Evolutionary conservation across 92 coral and sea anemone species (phyloP).

Genomic region (Siderastrea radians): DNA sequence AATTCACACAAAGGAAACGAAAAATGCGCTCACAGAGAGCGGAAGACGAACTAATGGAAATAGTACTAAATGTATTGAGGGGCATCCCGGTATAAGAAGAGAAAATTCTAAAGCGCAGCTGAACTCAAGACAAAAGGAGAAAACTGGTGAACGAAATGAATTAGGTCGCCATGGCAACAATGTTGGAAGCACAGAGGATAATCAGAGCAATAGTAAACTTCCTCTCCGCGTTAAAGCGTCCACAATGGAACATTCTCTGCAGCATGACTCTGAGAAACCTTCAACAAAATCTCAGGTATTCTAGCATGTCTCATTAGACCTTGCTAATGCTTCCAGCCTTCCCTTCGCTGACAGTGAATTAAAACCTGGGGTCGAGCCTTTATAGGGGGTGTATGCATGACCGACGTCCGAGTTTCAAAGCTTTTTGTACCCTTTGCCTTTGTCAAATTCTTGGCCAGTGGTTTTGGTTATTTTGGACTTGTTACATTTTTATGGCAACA

Average conservation of each 20-base stretch:
- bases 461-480: too few relatives aligned
- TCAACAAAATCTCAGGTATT: conserved; percentile 20
- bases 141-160: neutral
- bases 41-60: neutral
- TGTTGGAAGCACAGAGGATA: neutral
- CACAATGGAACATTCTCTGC: neutral
- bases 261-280: neutral
- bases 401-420: too few relatives aligned
- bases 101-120: neutral
- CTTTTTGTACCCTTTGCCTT: too few relatives aligned
- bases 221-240: neutral
- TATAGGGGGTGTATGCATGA: too few relatives aligned
- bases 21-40: neutral
- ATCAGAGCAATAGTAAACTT: neutral
- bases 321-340: too few relatives aligned
- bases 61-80: neutral
- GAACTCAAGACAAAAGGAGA: neutral
- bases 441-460: too few relatives aligned
- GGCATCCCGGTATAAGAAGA: neutral
- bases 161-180: neutral
- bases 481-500: too few relatives aligned
- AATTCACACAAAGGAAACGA: neutral
- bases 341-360: too few relatives aligned
- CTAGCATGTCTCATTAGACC: too few relatives aligned
- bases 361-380: too few relatives aligned